Percentiles rank a stretch among this genome's conserved stretches.
Conservation (phyloP, 1,140 invertebrate species). For the Whitmania pigra region DNA sequence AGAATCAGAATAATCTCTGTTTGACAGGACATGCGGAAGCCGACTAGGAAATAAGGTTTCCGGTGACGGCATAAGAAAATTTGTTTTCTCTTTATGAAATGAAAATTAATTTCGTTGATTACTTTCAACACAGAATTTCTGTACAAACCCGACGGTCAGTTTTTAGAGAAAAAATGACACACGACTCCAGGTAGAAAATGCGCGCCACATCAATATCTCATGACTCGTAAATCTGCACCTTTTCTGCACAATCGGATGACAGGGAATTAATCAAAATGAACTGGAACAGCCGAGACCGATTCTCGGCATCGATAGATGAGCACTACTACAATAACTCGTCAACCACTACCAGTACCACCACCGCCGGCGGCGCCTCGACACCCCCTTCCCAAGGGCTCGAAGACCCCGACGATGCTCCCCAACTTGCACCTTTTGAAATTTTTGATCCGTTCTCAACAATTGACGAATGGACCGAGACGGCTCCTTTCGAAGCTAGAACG, state of each 20-base stretch:
- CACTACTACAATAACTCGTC: neutral
- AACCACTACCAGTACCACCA: neutral
- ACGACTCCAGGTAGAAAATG: neutral
- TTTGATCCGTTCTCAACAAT: conserved; percentile 8
- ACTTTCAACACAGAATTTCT: neutral
- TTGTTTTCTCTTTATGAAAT: too few species aligned
- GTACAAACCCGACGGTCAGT: neutral
- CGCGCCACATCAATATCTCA: neutral
- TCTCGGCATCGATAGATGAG: neutral
- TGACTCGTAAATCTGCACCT: neutral
- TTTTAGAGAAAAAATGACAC: neutral
- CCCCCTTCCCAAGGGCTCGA: neutral
- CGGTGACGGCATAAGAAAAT: too few species aligned
- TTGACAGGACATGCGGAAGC: too few species aligned
- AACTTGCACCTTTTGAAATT: neutral
- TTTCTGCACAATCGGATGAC: neutral
- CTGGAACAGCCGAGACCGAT: conserved; percentile 3
- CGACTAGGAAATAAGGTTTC: too few species aligned
- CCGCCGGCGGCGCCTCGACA: too few species aligned
- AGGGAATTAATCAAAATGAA: neutral
- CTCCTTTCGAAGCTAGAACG: neutral
- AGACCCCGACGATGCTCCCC: neutral
- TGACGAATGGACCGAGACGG: neutral
- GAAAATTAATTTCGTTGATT: neutral
- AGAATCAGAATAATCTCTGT: too few species aligned